Evolutionary conservation across 2,888 invertebrate species (phyloP), one percentile per base, ranked within the genome.

Genomic region (Apodemia duryi): DNA sequence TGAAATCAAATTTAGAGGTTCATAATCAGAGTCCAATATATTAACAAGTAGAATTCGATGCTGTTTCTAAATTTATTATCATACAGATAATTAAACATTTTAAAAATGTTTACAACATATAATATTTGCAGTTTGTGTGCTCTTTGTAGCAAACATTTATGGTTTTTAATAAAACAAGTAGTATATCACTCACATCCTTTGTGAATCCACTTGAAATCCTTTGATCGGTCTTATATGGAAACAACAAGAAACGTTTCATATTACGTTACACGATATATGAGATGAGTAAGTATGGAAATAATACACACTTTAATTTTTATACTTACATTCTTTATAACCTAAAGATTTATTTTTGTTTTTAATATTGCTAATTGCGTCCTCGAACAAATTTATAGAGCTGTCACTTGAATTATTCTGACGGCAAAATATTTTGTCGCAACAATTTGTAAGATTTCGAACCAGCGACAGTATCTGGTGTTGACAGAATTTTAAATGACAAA

Each of bases 401-500:
- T 13, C 57, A 57, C 29, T 57, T 57, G 57, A 57, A 57, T 29
- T 57, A 57, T 57, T 57, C 10, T 32, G 32, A 57, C 13, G 57
- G 57, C 32, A 57, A 57, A 65, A 51, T 65, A n/a, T 61, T 61
- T 61, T 41, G 61, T 46, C 28, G 61, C 61, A 49, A 65, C 61
- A 65, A 51, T 65, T 38, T 52, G 52, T 60, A 54, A 57, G 57
- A 57, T 64, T 46, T 29, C 41, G 57, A 64, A 64, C 64, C 54
- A 29, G 49, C 49, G 64, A 65, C 64, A 51, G 61, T 65, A 65
- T 65, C 64, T 65, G 64, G 51, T 21, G 63, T 67, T 64, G 52
- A 38, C 57, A 68, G 64, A 51, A 51, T 65, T 65, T 65, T 68
- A 68, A 71, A 69, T 68, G 68, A 72, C 66, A 65, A 68, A 72